A percentile compares a stretch with the other conserved stretches of the same genome.
These are phyloP conservation scores for Myzus persicae DNA, from an alignment of 1,140 invertebrate genomes.

Conservation along the genomic window DNA sequence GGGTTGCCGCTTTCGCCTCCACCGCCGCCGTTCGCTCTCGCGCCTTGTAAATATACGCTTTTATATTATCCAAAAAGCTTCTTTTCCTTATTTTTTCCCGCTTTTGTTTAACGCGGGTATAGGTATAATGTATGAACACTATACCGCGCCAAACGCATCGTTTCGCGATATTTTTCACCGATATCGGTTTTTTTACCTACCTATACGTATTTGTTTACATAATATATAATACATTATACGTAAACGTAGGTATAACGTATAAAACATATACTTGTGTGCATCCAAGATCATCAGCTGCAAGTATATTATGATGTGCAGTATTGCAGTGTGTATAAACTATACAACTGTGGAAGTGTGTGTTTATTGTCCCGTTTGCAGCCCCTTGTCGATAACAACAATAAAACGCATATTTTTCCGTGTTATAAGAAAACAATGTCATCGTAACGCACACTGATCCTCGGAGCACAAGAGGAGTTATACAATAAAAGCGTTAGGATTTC, in stretches of 20 bases:
- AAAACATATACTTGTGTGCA: neutral
- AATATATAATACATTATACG: neutral
- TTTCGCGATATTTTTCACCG: conserved; percentile 11
- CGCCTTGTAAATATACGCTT: conserved; percentile 31
- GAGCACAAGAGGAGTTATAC: too few species aligned
- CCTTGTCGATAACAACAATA: neutral
- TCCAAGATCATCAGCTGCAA: neutral
- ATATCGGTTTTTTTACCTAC: neutral
- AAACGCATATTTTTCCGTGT: neutral
- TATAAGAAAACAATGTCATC: neutral
- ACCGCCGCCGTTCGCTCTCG: neutral
- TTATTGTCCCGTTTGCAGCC: neutral
- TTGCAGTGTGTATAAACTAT: too few species aligned
- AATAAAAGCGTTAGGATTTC: neutral
- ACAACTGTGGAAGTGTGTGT: too few species aligned
- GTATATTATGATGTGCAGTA: neutral
- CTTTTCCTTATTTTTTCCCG: neutral
- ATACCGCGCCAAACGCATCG: neutral
- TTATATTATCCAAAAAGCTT: conserved; percentile 34
- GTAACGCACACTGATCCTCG: neutral
- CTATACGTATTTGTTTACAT: neutral
- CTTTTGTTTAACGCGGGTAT: neutral
- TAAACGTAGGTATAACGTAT: neutral
- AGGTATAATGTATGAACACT: neutral
- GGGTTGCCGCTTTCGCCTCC: conserved; percentile 13